Conservation (phyloP, 2,113 vertebrate genomes). For the Dipodomys ordii region DNA sequence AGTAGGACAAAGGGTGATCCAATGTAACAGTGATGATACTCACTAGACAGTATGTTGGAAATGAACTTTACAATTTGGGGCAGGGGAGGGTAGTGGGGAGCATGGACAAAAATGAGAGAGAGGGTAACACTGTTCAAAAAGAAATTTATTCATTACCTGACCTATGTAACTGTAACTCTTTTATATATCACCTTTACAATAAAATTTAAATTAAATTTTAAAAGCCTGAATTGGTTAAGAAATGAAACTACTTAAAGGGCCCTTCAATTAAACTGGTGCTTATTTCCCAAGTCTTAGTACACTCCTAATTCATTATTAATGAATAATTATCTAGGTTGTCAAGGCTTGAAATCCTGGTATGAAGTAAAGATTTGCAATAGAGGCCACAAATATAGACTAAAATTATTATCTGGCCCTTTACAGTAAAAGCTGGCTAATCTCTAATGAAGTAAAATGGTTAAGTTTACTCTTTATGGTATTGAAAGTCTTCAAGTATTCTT, state of each 20-base stretch:
- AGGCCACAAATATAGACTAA: constrained; percentile 3
- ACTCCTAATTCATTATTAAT: background rate
- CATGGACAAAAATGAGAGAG: no score
- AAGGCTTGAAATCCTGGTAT: background rate
- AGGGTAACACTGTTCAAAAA: no score
- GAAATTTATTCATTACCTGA: no score
- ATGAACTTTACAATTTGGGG: no score
- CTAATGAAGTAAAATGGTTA: constrained; percentile 20
- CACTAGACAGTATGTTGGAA: no score
- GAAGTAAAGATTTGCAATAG: background rate
- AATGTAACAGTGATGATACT: no score
- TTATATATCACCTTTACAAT: no score
- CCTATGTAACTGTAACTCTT: no score
- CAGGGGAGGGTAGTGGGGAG: no score
- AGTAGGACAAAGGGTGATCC: no score
- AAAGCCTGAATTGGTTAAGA: background rate
- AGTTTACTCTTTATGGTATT: background rate
- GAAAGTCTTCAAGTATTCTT: background rate
- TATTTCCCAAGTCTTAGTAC: background rate
- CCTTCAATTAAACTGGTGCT: background rate
- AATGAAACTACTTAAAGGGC: background rate
- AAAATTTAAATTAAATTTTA: no score
- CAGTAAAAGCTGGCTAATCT: background rate
- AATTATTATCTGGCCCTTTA: background rate
- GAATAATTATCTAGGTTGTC: background rate